phyloP scores from a whole-genome alignment of 2,113 vertebrate genomes.

The Microtus pennsylvanicus region DNA sequence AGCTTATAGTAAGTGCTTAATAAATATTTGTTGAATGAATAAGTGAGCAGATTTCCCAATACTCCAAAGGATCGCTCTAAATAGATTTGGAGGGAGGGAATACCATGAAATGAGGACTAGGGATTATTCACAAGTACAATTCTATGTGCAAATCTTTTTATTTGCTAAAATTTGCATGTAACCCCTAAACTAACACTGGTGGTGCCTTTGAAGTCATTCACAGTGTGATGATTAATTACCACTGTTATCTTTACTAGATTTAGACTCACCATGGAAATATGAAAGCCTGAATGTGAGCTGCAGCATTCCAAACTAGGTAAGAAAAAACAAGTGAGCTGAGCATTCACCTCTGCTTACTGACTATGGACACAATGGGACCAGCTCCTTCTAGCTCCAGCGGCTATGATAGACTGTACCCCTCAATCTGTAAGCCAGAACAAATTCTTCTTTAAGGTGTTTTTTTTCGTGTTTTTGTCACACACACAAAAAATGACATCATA shows the following conservation, averaged over 20 bases:
- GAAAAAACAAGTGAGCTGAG: neutral
- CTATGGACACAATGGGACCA: neutral
- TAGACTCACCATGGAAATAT: neutral
- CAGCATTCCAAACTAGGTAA: neutral
- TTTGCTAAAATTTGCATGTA: slow-evolving; percentile 31
- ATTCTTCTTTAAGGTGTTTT: neutral
- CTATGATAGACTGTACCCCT: neutral
- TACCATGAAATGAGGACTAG: slow-evolving; percentile 19
- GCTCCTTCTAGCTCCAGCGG: neutral
- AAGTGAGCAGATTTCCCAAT: slow-evolving; percentile 6
- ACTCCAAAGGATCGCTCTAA: slow-evolving; percentile 30
- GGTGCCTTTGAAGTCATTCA: neutral
- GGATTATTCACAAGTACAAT: neutral
- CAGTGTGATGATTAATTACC: neutral
- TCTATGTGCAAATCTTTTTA: neutral
- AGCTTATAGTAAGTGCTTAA: slow-evolving; percentile 50
- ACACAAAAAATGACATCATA: neutral
- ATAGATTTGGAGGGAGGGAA: neutral
- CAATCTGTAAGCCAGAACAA: neutral
- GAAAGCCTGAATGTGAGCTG: neutral
- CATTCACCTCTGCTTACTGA: neutral
- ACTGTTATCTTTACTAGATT: neutral
- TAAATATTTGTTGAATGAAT: slow-evolving; percentile 36
- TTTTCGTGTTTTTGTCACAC: neutral
- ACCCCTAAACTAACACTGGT: neutral